Base-by-base conservation (phyloP, 2,113 vertebrate genomes). In the Misgurnus anguillicaudatus region DNA sequence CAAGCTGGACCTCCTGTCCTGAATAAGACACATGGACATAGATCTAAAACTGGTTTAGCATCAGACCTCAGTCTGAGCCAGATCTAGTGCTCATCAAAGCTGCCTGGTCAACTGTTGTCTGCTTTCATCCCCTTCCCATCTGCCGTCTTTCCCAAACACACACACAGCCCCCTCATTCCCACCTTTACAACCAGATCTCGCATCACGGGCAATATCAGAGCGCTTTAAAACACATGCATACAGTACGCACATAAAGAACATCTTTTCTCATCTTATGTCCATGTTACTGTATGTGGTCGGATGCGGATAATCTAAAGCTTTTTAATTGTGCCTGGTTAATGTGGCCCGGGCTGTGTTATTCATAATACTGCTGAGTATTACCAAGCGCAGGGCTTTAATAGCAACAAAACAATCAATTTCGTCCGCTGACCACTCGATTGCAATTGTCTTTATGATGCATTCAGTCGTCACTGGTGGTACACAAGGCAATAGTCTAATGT, bases 1-100 rank as follows among this genome's bases (percentile, higher is more conserved):
- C 78, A 53, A 61, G 9, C 41, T 77, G 67, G 73, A 80, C 78
- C 79, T 71, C 77, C 82, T 80, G 58, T 70, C 42, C 68, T 45
- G 61, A 81, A 73, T 75, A 80, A 65, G 67, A 77, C 45, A 61
- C 61, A 73, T 77, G 67, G 78, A 83, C 64, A 77, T 64, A 84
- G 82, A 73, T 80, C 73, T 77, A 21, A 78, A 68, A 63, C 75
- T 63, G 51, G 68, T 80, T 80, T 73, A 77, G 70, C 78, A 62
- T 79, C 47, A 66, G 66, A 79, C 63, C 78, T 53, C 55, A 63
- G 67, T 31, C 67, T 76, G 78, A 77, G 78, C 82, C 82, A 80
- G 78, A 75, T 65, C 78, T 69, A 77, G 72, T 38, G 55, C 53
- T 80, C 82, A 77, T 80, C 82, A 83, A 83, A 80, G 82, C 82